Evolutionary conservation across 2,113 vertebrate species (phyloP).

Genomic region (Grantiella picta): DNA sequence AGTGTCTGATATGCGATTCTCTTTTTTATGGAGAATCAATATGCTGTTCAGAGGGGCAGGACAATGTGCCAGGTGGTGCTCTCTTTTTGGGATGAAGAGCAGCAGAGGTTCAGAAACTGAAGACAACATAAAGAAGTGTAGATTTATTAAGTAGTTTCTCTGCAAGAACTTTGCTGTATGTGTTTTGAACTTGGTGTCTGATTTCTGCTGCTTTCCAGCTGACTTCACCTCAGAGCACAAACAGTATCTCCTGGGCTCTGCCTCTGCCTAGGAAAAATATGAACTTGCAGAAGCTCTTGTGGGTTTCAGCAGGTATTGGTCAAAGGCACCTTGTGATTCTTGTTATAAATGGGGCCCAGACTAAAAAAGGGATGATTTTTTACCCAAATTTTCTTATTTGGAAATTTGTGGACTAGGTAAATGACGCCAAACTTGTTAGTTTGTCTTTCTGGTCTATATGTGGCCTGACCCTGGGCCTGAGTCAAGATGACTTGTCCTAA

Average conservation of each 20-base stretch:
- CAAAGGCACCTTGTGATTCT: neutral
- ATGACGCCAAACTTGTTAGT: neutral
- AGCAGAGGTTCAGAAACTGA: neutral
- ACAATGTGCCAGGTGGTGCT: neutral
- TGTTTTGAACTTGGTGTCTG: neutral
- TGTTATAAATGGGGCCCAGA: neutral
- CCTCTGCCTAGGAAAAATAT: neutral
- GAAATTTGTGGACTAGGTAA: neutral
- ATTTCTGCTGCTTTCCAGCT: neutral
- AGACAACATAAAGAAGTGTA: neutral
- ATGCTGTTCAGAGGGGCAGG: neutral
- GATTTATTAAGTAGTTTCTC: neutral
- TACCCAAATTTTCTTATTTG: neutral
- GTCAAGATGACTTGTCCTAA: neutral
- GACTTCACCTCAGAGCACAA: fast-evolving
- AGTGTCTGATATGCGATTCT: neutral
- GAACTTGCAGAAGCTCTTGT: neutral
- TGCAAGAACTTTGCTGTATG: neutral
- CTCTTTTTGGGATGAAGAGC: neutral
- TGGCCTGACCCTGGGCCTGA: neutral
- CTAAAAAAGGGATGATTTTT: neutral
- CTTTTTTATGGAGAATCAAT: neutral
- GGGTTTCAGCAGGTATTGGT: neutral
- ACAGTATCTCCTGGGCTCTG: neutral
- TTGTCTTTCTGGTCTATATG: neutral